phyloP scores from a whole-genome alignment of 2,888 invertebrate species.

The Linyphia triangularis region DNA sequence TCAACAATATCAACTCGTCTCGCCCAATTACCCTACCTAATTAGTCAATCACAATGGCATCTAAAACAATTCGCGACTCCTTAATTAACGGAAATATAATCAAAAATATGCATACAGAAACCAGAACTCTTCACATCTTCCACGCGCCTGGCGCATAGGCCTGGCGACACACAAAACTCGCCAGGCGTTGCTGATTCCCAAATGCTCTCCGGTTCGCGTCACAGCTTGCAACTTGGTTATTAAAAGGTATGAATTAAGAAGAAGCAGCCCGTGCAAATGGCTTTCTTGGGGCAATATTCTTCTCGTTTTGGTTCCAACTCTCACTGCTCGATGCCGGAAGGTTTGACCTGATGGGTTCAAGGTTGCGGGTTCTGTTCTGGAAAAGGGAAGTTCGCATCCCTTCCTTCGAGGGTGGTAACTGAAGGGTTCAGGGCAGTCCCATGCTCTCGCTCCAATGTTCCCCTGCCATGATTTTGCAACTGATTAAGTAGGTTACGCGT shows the following conservation, averaged over 20 bases:
- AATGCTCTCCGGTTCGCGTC: constrained; percentile 49
- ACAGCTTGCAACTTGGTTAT: constrained; percentile 47
- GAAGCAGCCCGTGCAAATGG: constrained; percentile 4
- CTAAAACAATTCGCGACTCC: too few species aligned
- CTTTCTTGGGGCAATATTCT: not conserved
- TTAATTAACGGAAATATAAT: too few species aligned
- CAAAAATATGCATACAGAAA: too few species aligned
- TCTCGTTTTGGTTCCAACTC: not conserved
- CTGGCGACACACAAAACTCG: constrained; percentile 35
- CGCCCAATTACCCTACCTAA: too few species aligned
- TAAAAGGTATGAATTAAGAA: constrained; percentile 42
- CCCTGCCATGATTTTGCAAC: not conserved
- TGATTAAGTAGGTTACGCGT: too few species aligned
- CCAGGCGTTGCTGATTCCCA: constrained; percentile 13
- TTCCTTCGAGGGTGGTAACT: constrained; percentile 9
- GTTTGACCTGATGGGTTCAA: constrained; percentile 33
- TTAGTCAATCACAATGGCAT: too few species aligned
- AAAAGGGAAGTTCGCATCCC: constrained; percentile 63
- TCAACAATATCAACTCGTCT: too few species aligned
- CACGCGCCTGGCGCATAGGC: not conserved
- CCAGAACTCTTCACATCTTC: not conserved
- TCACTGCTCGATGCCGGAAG: not conserved
- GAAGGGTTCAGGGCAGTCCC: constrained; percentile 31
- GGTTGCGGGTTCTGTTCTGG: constrained; percentile 12
- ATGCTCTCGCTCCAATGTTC: not conserved